Base-by-base conservation (phyloP, 2,113 vertebrate genomes). In the Manacus vitellinus region DNA sequence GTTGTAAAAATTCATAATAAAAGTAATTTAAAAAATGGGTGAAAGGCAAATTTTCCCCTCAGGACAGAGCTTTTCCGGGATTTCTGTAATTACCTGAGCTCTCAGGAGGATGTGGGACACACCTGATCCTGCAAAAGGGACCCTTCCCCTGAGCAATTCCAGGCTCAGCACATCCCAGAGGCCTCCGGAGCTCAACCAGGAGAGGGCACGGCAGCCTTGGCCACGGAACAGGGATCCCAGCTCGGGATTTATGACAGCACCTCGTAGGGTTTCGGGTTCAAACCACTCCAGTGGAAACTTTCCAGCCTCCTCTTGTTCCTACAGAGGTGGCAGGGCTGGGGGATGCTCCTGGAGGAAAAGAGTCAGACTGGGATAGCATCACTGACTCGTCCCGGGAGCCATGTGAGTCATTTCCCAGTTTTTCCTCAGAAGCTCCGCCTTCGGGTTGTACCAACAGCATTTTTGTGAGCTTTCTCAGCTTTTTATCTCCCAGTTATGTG, bases 111-210 rank as follows among this genome's bases (percentile, higher is more conserved):
- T 8, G 19, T 41, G 41, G 20, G 23, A 41, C 5, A 6, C 23
- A 39, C 22, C 75, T 3, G 47, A 8, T 54, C 52, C 71, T 25
- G 11, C 49, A 3, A 7, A 14, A 20, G 47, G 27, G 37, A 28
- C 25, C 61, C 31, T 23, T 23, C 39, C 16, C 5, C 0, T 2
- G 6, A 55, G 43, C 4, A 41, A n/a, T 49, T 51, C 43, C 37
- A 27, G 33, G 33, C 27, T 68, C 16, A 11, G 7, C 16, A 5
- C 31, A 35, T 58, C 52, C 43, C 0, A 0, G 2, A 3, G 35
- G 71, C 33, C 51, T 31, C 85, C 0, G 6, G 46, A 41, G 62
- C 65, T 73, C n/a, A 66, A 55, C 51, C 76, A 87, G 88, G 27
- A 82, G 82, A 87, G 65, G 65, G 82, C 88, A 87, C 4, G 12